Percentiles rank a stretch among this genome's conserved stretches.
These are phyloP conservation scores for Lottia scabra DNA, from an alignment of 2,888 invertebrate species.

Conservation along the genomic window DNA sequence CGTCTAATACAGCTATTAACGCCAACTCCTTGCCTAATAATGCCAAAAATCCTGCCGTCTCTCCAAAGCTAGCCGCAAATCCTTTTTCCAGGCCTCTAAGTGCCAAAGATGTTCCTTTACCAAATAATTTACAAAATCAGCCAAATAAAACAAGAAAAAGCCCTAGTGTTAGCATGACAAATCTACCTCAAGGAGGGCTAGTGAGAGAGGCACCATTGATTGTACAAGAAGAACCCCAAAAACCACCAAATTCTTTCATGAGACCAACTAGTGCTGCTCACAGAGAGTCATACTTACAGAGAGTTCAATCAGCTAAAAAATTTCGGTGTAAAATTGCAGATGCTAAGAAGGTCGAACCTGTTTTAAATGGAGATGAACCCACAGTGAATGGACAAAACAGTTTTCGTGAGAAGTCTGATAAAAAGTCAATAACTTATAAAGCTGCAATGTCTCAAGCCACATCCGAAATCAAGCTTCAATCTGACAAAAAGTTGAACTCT, in stretches of 20 bases:
- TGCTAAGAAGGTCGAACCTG: neutral
- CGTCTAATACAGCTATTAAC: neutral
- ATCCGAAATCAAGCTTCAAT: neutral
- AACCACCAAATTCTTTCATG: constrained; percentile 23
- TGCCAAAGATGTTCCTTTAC: constrained; percentile 55
- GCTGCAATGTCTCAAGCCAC: neutral
- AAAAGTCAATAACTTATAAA: constrained; percentile 2
- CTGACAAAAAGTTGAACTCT: neutral
- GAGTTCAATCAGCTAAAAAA: neutral
- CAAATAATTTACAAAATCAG: constrained; percentile 37
- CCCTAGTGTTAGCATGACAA: constrained; percentile 15
- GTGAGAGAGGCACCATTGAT: constrained; percentile 9
- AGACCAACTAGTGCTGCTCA: constrained; percentile 19
- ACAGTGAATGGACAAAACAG: constrained; percentile 8
- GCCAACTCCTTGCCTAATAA: neutral
- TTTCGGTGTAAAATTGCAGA: neutral
- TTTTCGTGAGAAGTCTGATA: constrained; percentile 8
- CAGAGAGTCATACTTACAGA: neutral
- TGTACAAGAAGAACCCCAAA: neutral
- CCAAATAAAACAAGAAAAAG: constrained; percentile 38
- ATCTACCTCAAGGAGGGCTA: constrained; percentile 10
- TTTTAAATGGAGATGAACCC: neutral
- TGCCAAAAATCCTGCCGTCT: neutral
- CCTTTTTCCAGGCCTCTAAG: constrained; percentile 60
- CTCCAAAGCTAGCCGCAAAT: constrained; percentile 33